Evolutionary conservation across 2,113 vertebrate genomes (phyloP).

Genomic region (Epinephelus lanceolatus): DNA sequence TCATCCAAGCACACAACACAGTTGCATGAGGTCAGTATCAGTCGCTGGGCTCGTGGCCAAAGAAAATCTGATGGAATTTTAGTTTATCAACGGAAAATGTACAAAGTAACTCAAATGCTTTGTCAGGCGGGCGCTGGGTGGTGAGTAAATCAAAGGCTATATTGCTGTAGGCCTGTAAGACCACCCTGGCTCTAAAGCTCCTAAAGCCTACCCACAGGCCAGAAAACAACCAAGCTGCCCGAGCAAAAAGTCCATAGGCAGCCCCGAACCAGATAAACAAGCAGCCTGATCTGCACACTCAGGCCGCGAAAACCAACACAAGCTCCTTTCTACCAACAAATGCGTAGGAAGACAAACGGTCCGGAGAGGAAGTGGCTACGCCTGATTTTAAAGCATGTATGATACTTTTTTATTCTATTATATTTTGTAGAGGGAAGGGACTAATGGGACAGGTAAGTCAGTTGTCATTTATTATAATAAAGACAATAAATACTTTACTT

Average conservation of each 20-base stretch:
- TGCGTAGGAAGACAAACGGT: not conserved
- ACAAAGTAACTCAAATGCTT: constrained; percentile 84
- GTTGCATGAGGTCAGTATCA: constrained; percentile 84
- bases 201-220: constrained; percentile 70
- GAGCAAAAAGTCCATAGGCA: constrained; percentile 34
- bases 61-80: constrained; percentile 87
- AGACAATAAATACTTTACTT: not conserved
- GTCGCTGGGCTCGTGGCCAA: constrained; percentile 85
- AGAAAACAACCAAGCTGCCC: constrained; percentile 68
- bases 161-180: constrained; percentile 81
- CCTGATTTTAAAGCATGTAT: not conserved
- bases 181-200: constrained; percentile 85
- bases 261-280: constrained; percentile 54
- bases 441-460: not conserved
- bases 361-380: not conserved
- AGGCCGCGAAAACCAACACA: constrained; percentile 25
- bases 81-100: constrained; percentile 88
- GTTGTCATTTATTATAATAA: not conserved
- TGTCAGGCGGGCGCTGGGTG: constrained; percentile 59
- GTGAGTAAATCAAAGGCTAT: constrained; percentile 80
- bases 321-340: constrained; percentile 26
- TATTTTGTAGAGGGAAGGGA: not conserved
- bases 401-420: not conserved
- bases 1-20: constrained; percentile 60
- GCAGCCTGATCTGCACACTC: constrained; percentile 28